phyloP scores from a whole-genome alignment of 2,888 invertebrate species.

The Caenorhabditis sp. region DNA sequence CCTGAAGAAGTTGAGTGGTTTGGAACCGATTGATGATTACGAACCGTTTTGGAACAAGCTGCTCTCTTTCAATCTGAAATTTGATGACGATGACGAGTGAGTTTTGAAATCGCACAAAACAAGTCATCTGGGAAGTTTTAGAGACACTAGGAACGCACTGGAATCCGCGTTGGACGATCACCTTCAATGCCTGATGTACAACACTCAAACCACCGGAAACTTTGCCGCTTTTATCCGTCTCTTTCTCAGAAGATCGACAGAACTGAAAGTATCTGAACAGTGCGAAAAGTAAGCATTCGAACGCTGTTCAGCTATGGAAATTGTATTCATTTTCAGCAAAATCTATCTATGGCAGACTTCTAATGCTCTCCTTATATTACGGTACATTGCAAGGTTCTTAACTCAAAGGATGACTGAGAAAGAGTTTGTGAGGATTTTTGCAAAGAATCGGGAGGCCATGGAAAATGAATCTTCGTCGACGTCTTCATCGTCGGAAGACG shows the following conservation, averaged over 20 bases:
- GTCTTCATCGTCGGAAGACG: slow-evolving; percentile 2
- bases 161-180: slow-evolving; percentile 87
- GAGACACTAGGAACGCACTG: slow-evolving; percentile 80
- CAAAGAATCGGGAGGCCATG: slow-evolving; percentile 34
- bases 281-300: slow-evolving; percentile 87
- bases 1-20: slow-evolving; percentile 75
- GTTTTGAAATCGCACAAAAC: background rate
- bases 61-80: slow-evolving; percentile 85
- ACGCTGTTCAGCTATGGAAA: background rate
- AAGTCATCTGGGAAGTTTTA: slow-evolving; percentile 11
- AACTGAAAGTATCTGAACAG: slow-evolving; percentile 89
- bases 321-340: slow-evolving; percentile 81
- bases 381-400: slow-evolving; percentile 88
- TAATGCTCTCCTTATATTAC: slow-evolving; percentile 91
- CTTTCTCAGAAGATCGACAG: slow-evolving; percentile 88
- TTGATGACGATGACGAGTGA: slow-evolving; percentile 74
- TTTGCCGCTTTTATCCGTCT: slow-evolving; percentile 90
- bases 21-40: slow-evolving; percentile 87
- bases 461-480: slow-evolving; percentile 12
- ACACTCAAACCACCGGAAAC: slow-evolving; percentile 92
- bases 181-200: slow-evolving; percentile 85
- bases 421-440: slow-evolving; percentile 83
- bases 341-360: slow-evolving; percentile 93
- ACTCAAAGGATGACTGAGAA: slow-evolving; percentile 92
- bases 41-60: slow-evolving; percentile 95